Base-by-base conservation (phyloP, 2,888 invertebrate genomes). In the Zelleria hepariella region DNA sequence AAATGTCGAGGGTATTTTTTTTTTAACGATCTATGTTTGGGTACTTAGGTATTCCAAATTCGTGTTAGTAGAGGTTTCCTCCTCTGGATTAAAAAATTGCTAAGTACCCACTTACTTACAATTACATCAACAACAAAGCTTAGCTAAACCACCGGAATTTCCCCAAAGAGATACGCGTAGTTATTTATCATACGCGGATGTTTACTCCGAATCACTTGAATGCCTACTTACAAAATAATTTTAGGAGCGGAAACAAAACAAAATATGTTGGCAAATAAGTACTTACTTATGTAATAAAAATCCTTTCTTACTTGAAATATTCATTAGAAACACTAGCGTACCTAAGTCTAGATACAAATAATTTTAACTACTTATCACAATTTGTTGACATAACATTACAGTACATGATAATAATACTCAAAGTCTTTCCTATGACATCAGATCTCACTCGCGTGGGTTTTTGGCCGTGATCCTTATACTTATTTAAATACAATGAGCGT, bases 291-390 rank as follows among this genome's bases (percentile, higher is more conserved):
- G 27, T 32, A 32, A 6, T 10, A 2, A 32, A n/a, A n/a, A n/a
- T n/a, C n/a, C 27, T 5, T 32, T 4, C 27, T 6, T 32, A 32
- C 8, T 2, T 32, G 27, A 26, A 26, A 26, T 26, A 7, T 26
- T 26, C 7, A 26, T 26, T 26, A 26, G 26, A 42, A 42, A 15
- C 32, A 42, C 32, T 42, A 2, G 15, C 32, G 15, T 42, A 42
- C 23, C 23, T 51, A 51, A 51, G 10, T 51, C 53, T 53, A 53
- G n/a, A n/a, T n/a, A 23, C 25, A 53, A 53, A 53, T 25, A 53
- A 23, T 15, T 53, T n/a, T 10, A 24, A 53, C 23, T 57, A n/a
- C n/a, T n/a, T n/a, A 57, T 57, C 57, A 57, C 57, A 57, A 57
- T 47, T 48, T 57, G 8, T 25, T 47, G n/a, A 47, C 23, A 57